Evolutionary conservation across 2,888 invertebrate species (phyloP), one percentile per base, ranked within the genome.

Genomic region (Gibbula magus): DNA sequence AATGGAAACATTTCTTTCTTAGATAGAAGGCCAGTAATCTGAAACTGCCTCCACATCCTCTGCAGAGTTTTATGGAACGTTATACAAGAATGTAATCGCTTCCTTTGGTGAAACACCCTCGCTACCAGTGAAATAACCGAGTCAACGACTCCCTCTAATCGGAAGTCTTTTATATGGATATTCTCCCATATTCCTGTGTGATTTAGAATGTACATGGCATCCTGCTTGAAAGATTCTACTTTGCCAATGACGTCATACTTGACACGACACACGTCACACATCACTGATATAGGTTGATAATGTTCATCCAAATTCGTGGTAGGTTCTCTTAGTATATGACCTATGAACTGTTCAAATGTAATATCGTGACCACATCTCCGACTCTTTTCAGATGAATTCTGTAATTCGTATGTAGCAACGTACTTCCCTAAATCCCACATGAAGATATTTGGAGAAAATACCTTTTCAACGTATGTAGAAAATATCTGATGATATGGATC

Each of bases 381-480:
- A 2, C 66, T 35, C 29, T 61, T 61, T 18, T 61, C 61, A 13
- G 61, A 61, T 29, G 61, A 61, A 22, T 29, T 29, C 25, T 25
- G 25, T 25, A 25, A 7, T 25, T 29, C 25, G 2, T 61, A 3
- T 29, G 61, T 16, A 13, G 29, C 18, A 13, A 25, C 18, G 25
- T 61, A 29, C 29, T 22, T 61, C 2, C 61, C 61, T 29, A 29
- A 18, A 0, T 52, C 66, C 86, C 86, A 86, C 76, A 82, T 84
- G 45, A 82, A 79, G 7, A 84, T 83, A 45, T 86, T 86, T 3
- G 86, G 86, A 0, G 84, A 82, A 29, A 81, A 75, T 1, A 84
- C 61, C 54, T 86, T 86, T 66, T 86, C 86, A 45, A 86, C 80
- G 56, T 81, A 84, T 0, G 84, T 82, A 10, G 86, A 86, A 35